Conservation (phyloP, 2,888 invertebrate species). For the Gastrophysa polygoni region DNA sequence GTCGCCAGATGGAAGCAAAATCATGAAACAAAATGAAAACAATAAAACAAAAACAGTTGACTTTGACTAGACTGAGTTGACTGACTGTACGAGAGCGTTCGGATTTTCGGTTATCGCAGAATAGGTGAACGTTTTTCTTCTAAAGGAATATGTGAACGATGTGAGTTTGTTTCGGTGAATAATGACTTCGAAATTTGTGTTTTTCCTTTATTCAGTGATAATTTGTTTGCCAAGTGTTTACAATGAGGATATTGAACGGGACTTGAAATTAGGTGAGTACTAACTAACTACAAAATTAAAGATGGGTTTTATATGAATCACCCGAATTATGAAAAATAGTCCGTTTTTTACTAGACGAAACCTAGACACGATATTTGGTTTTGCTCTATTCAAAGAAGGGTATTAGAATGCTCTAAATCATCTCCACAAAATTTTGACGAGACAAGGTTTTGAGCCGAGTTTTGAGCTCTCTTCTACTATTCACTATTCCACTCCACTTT, state of each 20-base stretch:
- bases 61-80: not conserved
- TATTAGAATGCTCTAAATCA: no score
- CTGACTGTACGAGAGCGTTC: not conserved
- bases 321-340: not conserved
- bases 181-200: slow-evolving; percentile 43
- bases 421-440: no score
- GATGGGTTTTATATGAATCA: no score
- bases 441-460: no score
- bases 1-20: not conserved
- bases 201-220: slow-evolving; percentile 40
- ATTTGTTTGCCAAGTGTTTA: slow-evolving; percentile 37
- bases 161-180: slow-evolving; percentile 37
- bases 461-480: no score
- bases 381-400: no score
- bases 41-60: slow-evolving; percentile 19
- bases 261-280: slow-evolving; percentile 40
- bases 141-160: slow-evolving; percentile 25
- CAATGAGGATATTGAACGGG: slow-evolving; percentile 39
- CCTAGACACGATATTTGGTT: no score
- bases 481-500: no score
- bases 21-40: slow-evolving; percentile 2
- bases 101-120: not conserved
- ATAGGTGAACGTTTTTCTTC: slow-evolving; percentile 11
- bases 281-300: not conserved
- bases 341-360: not conserved